phyloP scores from a whole-genome alignment of 1,140 invertebrate genomes.

The Euura lappo region DNA sequence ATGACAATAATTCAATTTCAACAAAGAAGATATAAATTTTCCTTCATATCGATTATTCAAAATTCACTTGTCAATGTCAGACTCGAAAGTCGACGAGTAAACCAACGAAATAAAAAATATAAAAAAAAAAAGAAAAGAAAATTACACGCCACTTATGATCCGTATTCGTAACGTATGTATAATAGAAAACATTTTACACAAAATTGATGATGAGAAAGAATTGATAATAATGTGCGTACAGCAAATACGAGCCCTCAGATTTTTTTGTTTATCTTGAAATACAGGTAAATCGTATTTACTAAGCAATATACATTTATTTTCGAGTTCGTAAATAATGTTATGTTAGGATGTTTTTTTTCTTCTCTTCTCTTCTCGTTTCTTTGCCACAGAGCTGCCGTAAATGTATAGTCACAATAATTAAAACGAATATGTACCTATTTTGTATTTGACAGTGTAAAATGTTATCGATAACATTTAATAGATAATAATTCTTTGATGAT shows the following conservation, averaged over 20 bases:
- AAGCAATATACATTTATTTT: neutral
- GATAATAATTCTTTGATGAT: neutral
- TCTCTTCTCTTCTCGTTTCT: too few relatives aligned
- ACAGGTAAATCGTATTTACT: neutral
- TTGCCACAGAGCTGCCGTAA: neutral
- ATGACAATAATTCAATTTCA: neutral
- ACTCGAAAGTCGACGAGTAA: neutral
- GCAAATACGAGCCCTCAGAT: neutral
- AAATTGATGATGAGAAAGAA: neutral
- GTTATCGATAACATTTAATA: slow-evolving; percentile 2
- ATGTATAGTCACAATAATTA: neutral
- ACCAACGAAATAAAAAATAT: too few relatives aligned
- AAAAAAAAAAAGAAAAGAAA: neutral
- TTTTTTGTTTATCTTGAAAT: too few relatives aligned
- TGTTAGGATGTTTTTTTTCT: neutral
- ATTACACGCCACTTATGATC: neutral
- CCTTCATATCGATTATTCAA: neutral
- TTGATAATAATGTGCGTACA: neutral
- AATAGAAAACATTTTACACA: neutral
- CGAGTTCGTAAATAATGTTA: neutral
- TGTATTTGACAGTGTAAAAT: neutral
- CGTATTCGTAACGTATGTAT: neutral
- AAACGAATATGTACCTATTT: neutral
- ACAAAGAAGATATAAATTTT: neutral
- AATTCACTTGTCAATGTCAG: neutral